Evolutionary conservation across 2,797 vertebrate species (phyloP).

Genomic region (Gallinago nigripennis): DNA sequence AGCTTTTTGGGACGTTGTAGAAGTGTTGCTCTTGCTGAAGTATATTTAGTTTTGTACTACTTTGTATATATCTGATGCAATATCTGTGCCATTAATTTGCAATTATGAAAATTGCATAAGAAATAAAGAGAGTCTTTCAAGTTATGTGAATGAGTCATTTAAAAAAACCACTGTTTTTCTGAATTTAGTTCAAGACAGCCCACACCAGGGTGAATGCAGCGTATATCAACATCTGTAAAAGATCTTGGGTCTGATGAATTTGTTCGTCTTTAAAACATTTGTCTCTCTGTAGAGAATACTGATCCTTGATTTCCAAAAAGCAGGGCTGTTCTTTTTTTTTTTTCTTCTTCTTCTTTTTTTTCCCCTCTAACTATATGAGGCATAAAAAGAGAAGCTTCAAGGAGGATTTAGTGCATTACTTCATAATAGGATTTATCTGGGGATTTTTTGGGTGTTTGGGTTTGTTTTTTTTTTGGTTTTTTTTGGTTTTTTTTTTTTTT

Average conservation of each 20-base stretch:
- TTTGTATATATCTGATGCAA: constrained; percentile 47
- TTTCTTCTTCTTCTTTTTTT: neutral
- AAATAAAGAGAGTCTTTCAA: constrained; percentile 34
- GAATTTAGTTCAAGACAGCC: constrained; percentile 46
- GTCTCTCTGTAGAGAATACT: constrained; percentile 43
- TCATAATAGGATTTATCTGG: neutral
- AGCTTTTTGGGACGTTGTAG: neutral
- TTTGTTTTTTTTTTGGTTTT: too few relatives aligned
- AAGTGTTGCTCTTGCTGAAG: neutral
- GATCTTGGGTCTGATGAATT: constrained; percentile 39
- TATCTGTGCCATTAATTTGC: constrained; percentile 38
- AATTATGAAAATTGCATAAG: constrained; percentile 51
- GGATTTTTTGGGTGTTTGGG: too few relatives aligned
- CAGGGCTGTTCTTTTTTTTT: neutral
- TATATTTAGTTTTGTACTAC: constrained; percentile 3
- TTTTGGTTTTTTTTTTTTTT: neutral
- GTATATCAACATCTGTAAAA: constrained; percentile 67
- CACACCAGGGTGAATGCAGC: constrained; percentile 45
- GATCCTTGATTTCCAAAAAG: constrained; percentile 38
- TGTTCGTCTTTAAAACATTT: constrained; percentile 50
- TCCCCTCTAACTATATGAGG: neutral
- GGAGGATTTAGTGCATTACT: neutral
- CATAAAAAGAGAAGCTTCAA: neutral
- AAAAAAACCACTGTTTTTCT: constrained; percentile 46
- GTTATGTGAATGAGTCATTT: constrained; percentile 52